phyloP scores from a whole-genome alignment of 1,140 invertebrate genomes.

The Aphis gossypii region DNA sequence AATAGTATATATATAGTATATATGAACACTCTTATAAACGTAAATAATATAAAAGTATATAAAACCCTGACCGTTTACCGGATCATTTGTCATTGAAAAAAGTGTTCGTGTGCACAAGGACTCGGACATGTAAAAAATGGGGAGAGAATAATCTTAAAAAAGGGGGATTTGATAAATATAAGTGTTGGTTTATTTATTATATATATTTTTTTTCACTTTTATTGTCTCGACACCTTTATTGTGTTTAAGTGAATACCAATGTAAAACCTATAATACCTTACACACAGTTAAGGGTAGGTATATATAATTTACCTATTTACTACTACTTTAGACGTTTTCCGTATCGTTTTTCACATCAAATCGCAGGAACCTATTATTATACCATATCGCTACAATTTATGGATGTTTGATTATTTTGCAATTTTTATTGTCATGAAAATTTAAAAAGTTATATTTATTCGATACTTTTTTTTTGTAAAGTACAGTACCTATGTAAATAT shows the following conservation, averaged over 20 bases:
- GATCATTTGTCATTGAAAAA: slow-evolving; percentile 56
- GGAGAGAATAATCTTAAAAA: slow-evolving; percentile 15
- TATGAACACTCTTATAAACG: not conserved
- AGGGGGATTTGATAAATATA: slow-evolving; percentile 31
- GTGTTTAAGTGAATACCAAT: not conserved
- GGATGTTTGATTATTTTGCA: not conserved
- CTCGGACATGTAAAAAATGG: slow-evolving; percentile 32
- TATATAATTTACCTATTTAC: not conserved
- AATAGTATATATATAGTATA: not conserved
- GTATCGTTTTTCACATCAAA: not conserved
- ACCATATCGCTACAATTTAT: not conserved
- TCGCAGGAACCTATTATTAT: no score
- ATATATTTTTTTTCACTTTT: not conserved
- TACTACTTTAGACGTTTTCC: no score
- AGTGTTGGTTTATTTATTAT: slow-evolving; percentile 32
- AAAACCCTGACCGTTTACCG: slow-evolving; percentile 46
- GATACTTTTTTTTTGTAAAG: not conserved
- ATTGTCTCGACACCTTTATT: slow-evolving; percentile 27
- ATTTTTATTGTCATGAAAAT: not conserved
- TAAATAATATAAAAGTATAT: not conserved
- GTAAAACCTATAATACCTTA: not conserved
- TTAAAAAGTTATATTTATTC: not conserved
- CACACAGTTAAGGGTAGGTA: not conserved
- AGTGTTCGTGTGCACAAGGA: not conserved
- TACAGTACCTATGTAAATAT: not conserved